phyloP scores from a whole-genome alignment of 37 sponge, comb jelly and placozoan genomes.

The Axinella damicornis region DNA sequence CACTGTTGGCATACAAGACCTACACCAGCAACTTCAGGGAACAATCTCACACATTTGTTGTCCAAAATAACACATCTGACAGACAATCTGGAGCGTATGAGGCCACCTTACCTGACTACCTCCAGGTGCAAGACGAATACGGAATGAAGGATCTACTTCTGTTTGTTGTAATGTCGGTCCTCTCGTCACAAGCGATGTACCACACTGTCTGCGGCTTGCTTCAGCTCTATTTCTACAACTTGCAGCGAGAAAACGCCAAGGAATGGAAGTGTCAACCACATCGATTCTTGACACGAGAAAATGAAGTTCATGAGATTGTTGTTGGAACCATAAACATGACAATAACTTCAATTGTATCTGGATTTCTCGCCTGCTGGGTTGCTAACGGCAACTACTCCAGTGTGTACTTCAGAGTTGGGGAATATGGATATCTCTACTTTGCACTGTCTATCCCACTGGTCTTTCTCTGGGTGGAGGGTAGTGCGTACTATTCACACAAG shows the following conservation, averaged over 20 bases:
- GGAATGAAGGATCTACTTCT: slow-evolving; percentile 37
- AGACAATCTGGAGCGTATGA: neutral
- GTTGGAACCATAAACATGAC: slow-evolving; percentile 47
- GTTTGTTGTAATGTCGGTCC: neutral
- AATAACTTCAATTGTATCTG: slow-evolving; percentile 36
- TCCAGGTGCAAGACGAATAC: slow-evolving; percentile 20
- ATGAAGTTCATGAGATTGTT: slow-evolving; percentile 53
- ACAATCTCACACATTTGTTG: too few relatives aligned
- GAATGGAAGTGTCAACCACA: slow-evolving; percentile 67
- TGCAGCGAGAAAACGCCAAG: slow-evolving; percentile 12
- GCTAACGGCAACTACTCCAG: slow-evolving; percentile 42
- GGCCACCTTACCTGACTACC: slow-evolving; percentile 39
- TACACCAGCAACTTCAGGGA: neutral
- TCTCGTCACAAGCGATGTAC: slow-evolving; percentile 30
- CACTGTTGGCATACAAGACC: slow-evolving; percentile 1
- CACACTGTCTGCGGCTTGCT: slow-evolving; percentile 43
- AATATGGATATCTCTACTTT: slow-evolving; percentile 57
- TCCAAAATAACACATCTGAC: too few relatives aligned
- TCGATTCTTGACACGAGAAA: slow-evolving; percentile 50
- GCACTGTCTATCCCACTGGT: slow-evolving; percentile 12
- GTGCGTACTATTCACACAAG: slow-evolving; percentile 49
- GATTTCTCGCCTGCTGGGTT: slow-evolving; percentile 43
- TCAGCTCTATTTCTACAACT: slow-evolving; percentile 46
- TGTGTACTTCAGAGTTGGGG: slow-evolving; percentile 41
- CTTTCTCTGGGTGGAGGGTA: slow-evolving; percentile 52